These are phyloP conservation scores for Margarornis squamiger DNA, from an alignment of 2,797 vertebrate genomes.

Conservation along the genomic window DNA sequence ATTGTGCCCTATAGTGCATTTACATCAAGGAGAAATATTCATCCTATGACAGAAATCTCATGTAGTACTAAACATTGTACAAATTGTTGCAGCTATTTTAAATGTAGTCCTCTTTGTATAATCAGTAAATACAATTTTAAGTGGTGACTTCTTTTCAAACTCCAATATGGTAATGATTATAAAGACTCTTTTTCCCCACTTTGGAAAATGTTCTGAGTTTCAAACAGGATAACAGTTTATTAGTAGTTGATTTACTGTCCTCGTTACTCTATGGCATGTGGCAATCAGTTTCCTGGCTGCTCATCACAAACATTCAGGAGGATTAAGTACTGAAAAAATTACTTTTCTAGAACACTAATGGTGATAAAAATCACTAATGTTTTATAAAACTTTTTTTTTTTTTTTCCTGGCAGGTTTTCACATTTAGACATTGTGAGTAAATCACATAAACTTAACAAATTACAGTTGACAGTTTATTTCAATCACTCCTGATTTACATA, in stretches of 20 bases:
- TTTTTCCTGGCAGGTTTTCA: neutral
- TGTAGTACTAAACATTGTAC: neutral
- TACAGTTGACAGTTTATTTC: conserved; percentile 30
- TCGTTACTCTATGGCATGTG: neutral
- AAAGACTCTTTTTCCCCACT: neutral
- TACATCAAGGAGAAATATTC: neutral
- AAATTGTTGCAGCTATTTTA: conserved; percentile 19
- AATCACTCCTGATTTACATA: conserved; percentile 27
- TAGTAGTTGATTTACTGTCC: neutral
- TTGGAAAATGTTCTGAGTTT: neutral
- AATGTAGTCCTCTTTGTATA: neutral
- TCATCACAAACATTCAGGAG: neutral
- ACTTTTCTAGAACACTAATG: neutral
- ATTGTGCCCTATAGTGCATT: neutral
- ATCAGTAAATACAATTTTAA: neutral
- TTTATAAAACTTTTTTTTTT: neutral
- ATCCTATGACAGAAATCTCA: neutral
- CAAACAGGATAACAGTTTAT: neutral
- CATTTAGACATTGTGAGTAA: neutral
- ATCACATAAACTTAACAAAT: conserved; percentile 18
- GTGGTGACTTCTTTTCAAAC: neutral
- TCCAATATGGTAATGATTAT: neutral
- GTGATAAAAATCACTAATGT: neutral
- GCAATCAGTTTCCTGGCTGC: neutral
- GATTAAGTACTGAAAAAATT: neutral